Conservation (phyloP, 2,888 invertebrate genomes). For the Drosophila demipolita region DNA sequence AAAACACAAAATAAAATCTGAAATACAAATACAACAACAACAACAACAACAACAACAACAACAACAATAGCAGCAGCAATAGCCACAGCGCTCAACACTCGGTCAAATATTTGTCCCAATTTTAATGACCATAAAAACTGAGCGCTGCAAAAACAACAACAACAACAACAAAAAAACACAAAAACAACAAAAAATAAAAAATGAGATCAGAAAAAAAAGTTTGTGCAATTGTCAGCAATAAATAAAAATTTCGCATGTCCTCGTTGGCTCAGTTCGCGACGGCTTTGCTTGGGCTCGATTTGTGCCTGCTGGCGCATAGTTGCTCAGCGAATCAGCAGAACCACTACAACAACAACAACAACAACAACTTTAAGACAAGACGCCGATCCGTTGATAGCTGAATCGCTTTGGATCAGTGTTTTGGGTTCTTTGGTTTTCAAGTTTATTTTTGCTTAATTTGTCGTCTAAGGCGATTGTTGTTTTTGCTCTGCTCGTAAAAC, state of each 20-base stretch:
- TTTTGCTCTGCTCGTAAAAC: slow-evolving; percentile 45
- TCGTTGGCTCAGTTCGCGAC: slow-evolving; percentile 52
- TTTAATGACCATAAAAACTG: slow-evolving; percentile 77
- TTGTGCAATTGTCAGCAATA: slow-evolving; percentile 81
- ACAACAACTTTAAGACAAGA: slow-evolving; percentile 21
- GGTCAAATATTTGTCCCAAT: slow-evolving; percentile 80
- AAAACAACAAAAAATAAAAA: slow-evolving; percentile 23
- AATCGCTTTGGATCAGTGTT: slow-evolving; percentile 36
- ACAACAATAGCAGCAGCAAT: slow-evolving; percentile 28
- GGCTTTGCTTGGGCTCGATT: slow-evolving; percentile 40
- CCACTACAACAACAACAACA: slow-evolving; percentile 21
- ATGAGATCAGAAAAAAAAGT: slow-evolving; percentile 57
- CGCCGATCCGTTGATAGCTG: slow-evolving; percentile 45
- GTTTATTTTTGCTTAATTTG: slow-evolving; percentile 62
- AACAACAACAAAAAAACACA: slow-evolving; percentile 15
- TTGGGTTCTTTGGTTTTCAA: slow-evolving; percentile 54
- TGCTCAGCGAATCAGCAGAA: slow-evolving; percentile 61
- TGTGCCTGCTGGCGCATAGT: slow-evolving; percentile 73
- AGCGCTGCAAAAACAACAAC: slow-evolving; percentile 22
- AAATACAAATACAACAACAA: slow-evolving; percentile 24
- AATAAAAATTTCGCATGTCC: slow-evolving; percentile 82
- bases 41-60: slow-evolving; percentile 38
- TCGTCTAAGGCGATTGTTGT: slow-evolving; percentile 46
- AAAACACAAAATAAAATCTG: slow-evolving; percentile 25
- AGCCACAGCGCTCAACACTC: slow-evolving; percentile 43